Base-by-base conservation (phyloP, 2,113 vertebrate species). In the Dicrurus megarhynchus region DNA sequence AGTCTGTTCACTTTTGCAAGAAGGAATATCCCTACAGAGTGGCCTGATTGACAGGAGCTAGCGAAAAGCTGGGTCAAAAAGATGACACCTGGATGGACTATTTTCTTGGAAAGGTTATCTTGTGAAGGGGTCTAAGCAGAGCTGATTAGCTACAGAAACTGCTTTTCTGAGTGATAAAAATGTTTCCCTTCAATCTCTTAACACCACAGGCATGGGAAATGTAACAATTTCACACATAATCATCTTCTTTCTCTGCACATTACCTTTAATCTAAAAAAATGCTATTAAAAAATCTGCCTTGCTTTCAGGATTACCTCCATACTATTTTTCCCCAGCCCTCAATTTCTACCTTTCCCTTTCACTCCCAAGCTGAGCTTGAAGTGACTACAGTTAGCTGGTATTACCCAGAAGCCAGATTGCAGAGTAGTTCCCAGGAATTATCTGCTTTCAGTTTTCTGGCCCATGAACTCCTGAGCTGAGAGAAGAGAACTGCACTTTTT, bases 151-250 rank as follows among this genome's bases (percentile, higher is more conserved):
- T 80, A 49, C 0, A 74, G 65, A 91, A 94, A 93, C 74, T 70
- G 75, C 89, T 92, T 94, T 92, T 53, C 56, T 78, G 50, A 84
- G 32, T 55, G 68, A 95, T 50, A 88, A 90, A 94, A 95, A 59
- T 12, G 0, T 84, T 55, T 79, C 28, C 21, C n/a, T 89, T 91
- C 44, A 83, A 75, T 69, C 49, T 83, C 85, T 64, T 47, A 46
- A 46, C 6, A 69, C 37, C 74, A 73, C 9, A 61, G 70, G n/a
- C 70, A 93, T 1, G 2, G 57, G 64, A 84, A 84, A 84, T 16
- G 26, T 30, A 32, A 39, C 39, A 11, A 81, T 87, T 84, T 81
- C 71, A 73, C 89, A 64, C 3, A 60, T 70, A 67, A 93, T 64
- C 42, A 23, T 86, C 82, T 41, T 70, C 52, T 77, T 91, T 41